Evolutionary conservation across 2,797 vertebrate species (phyloP).

Genomic region (Threskiornis aethiopicus): DNA sequence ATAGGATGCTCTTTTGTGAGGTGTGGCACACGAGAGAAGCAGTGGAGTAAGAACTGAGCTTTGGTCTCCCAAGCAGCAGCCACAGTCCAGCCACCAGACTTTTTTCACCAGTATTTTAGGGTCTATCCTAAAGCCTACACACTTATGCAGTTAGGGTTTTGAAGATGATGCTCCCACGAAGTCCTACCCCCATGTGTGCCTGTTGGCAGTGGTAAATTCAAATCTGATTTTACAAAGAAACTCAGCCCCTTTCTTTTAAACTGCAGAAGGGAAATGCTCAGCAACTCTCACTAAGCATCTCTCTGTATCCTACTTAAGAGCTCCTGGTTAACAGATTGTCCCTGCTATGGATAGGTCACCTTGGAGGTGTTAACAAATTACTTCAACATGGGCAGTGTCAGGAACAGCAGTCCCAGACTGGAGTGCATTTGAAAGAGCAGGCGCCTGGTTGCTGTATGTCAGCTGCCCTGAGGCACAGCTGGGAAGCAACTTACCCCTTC

Average conservation of each 20-base stretch:
- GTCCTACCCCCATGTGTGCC: rapidly evolving
- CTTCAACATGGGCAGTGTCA: not conserved
- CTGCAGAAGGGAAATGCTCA: not conserved
- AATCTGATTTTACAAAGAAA: not conserved
- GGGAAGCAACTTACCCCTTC: not conserved
- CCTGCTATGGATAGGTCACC: not conserved
- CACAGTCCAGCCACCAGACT: not conserved
- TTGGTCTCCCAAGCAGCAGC: not conserved
- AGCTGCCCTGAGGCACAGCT: not conserved
- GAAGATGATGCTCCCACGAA: not conserved
- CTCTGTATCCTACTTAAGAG: not conserved
- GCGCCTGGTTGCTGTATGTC: not conserved
- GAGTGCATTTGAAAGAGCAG: not conserved
- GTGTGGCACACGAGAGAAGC: not conserved
- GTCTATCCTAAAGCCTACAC: not conserved
- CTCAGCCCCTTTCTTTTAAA: not conserved
- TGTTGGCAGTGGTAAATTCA: not conserved
- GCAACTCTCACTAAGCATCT: not conserved
- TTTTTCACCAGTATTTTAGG: not conserved
- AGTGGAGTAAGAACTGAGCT: not conserved
- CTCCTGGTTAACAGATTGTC: not conserved
- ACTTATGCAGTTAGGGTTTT: not conserved
- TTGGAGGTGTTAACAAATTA: not conserved
- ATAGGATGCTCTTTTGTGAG: not conserved
- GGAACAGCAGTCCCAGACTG: not conserved